phyloP scores from a whole-genome alignment of 2,888 invertebrate species.

The Rhyacophila evoluta region DNA sequence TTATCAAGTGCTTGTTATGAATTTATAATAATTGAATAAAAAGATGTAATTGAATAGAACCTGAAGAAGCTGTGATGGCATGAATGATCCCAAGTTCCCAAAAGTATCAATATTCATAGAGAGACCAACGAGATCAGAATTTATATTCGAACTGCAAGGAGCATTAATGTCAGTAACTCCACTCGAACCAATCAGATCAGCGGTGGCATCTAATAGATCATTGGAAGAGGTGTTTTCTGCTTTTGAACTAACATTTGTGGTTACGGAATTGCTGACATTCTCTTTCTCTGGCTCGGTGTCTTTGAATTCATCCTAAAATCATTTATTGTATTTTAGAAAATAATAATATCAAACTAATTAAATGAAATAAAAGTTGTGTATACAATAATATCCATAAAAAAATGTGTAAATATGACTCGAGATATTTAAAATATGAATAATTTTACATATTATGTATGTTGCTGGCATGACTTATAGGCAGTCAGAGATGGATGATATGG shows the following conservation, averaged over 20 bases:
- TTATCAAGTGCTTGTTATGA: too few relatives aligned
- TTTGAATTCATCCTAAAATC: slow-evolving; percentile 72
- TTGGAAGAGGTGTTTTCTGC: background rate
- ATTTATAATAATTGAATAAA: too few relatives aligned
- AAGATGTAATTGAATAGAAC: too few relatives aligned
- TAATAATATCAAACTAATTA: too few relatives aligned
- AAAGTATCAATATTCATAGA: slow-evolving; percentile 62
- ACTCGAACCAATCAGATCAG: slow-evolving; percentile 30
- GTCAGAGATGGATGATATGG: too few relatives aligned
- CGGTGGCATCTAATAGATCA: slow-evolving; percentile 33
- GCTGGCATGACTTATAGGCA: too few relatives aligned
- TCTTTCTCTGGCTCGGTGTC: slow-evolving; percentile 63
- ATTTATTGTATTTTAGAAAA: too few relatives aligned
- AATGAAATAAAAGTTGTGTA: too few relatives aligned
- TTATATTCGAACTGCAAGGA: slow-evolving; percentile 51
- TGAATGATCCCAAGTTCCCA: slow-evolving; percentile 63
- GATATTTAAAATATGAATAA: too few relatives aligned
- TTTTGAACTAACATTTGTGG: background rate
- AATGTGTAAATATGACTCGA: too few relatives aligned
- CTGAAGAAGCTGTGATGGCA: slow-evolving; percentile 69
- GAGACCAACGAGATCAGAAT: slow-evolving; percentile 64
- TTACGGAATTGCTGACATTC: slow-evolving; percentile 43
- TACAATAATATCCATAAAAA: too few relatives aligned
- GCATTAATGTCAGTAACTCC: slow-evolving; percentile 11
- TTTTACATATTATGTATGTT: too few relatives aligned